phyloP scores from a whole-genome alignment of 2,797 vertebrate genomes.

The Enteromius fasciolatus region DNA sequence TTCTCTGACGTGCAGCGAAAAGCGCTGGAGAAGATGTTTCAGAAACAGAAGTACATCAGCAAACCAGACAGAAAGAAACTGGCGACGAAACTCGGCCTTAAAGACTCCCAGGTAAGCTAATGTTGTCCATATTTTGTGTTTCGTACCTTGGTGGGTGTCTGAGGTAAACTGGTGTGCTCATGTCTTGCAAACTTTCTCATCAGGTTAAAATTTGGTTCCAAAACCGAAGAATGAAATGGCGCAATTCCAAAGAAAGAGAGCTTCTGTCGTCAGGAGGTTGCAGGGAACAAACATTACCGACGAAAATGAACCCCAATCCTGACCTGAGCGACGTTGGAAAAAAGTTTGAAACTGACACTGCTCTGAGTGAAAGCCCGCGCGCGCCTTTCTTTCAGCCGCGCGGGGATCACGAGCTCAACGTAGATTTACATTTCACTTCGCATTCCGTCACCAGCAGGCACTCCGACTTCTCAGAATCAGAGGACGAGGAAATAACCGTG shows the following conservation, averaged over 20 bases:
- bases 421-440: slow-evolving; percentile 77
- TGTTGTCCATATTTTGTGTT: background rate
- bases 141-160: background rate
- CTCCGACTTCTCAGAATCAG: slow-evolving; percentile 89
- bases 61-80: slow-evolving; percentile 96
- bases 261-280: slow-evolving; percentile 93
- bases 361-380: slow-evolving; percentile 63
- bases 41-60: slow-evolving; percentile 99
- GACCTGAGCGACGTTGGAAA: slow-evolving; percentile 95
- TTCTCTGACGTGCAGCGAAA: slow-evolving; percentile 98
- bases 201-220: slow-evolving; percentile 99
- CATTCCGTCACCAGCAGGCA: slow-evolving; percentile 85
- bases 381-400: slow-evolving; percentile 67
- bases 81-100: slow-evolving; percentile 90
- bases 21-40: slow-evolving; percentile 95
- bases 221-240: slow-evolving; percentile 98
- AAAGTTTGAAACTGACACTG: slow-evolving; percentile 76
- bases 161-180: background rate
- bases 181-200: background rate
- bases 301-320: slow-evolving; percentile 94
- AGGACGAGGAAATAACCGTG: slow-evolving; percentile 90
- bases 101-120: slow-evolving; percentile 91
- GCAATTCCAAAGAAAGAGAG: slow-evolving; percentile 97
- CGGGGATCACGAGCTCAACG: slow-evolving; percentile 70
- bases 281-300: slow-evolving; percentile 95